Evolutionary conservation across 2,797 vertebrate species (phyloP), one percentile per base, ranked within the genome.

Genomic region (Fratercula arctica): DNA sequence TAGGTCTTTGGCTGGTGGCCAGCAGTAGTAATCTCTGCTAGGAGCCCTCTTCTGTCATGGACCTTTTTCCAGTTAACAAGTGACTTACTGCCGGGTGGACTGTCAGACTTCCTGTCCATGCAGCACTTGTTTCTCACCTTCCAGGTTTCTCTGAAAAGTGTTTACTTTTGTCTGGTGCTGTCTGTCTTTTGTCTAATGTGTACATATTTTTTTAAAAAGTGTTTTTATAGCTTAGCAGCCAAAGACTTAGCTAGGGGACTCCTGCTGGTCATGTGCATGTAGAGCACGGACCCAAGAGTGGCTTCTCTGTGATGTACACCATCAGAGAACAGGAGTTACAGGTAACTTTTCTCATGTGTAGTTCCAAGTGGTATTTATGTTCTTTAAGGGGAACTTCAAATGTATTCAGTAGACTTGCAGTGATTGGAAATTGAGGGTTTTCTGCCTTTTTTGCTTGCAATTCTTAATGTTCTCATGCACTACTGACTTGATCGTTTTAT

Each of bases 251-350:
- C 89, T 94, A 95, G 95, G 95, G 94, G 91, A 75, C 90, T 96
- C 78, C 88, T 92, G 90, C 90, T 94, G 93, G 96, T 95, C 94
- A 87, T 86, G 87, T 95, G 94, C 90, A 90, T 92, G 94, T 95
- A 94, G 95, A 96, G 95, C 96, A 95, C 75, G 6, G 96, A 91
- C 96, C 89, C 96, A 66, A 91, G 87, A 96, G 85, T 90, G 91
- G 76, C 93, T 96, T 94, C 95, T 96, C 93, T 95, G 93, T 95
- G 94, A 96, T 94, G 87, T 91, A 85, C 95, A 93, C 93, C 94
- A 92, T 93, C 93, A 94, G 95, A 96, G 89, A 96, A 94, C 89
- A 94, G 72, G 64, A 89, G 61, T 94, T 89, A 79, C 93, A 95
- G 96, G 90, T 96, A 94, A 95, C 68, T 87, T 88, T 85, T 80